Evolutionary conservation across 1,140 invertebrate genomes (phyloP).

Genomic region (Caerostris extrusa): DNA sequence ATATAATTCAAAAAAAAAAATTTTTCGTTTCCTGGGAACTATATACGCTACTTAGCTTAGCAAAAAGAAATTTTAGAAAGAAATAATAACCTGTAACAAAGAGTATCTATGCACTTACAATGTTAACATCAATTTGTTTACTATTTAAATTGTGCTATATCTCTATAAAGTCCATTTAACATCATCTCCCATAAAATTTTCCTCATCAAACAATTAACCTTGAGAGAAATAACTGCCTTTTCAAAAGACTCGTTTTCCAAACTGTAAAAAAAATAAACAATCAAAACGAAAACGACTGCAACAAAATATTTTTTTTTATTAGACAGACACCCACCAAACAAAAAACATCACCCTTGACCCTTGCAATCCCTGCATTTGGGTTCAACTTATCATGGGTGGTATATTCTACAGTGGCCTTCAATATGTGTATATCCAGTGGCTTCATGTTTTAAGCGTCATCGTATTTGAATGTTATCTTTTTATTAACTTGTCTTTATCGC

Average conservation of each 20-base stretch:
- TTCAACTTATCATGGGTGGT: background rate
- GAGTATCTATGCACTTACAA: background rate
- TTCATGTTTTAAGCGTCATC: conserved; percentile 20
- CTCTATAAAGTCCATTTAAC: background rate
- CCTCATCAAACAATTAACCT: background rate
- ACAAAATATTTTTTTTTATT: background rate
- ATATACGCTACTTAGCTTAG: no score
- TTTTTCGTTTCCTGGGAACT: no score
- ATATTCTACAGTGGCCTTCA: background rate
- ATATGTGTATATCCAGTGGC: conserved; percentile 1
- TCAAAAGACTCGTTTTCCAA: background rate
- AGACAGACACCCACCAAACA: background rate
- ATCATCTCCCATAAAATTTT: background rate
- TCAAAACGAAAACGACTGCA: background rate
- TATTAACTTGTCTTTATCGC: background rate
- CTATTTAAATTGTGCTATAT: background rate
- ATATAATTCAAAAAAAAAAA: no score
- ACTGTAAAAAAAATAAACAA: background rate
- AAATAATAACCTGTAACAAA: no score
- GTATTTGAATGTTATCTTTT: background rate
- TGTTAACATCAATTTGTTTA: background rate
- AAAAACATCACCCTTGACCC: background rate
- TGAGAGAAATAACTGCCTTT: background rate
- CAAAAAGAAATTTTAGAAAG: no score
- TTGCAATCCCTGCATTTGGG: background rate